These are phyloP conservation scores for Dromaius novaehollandiae DNA, from an alignment of 2,113 vertebrate species.

Conservation along the genomic window DNA sequence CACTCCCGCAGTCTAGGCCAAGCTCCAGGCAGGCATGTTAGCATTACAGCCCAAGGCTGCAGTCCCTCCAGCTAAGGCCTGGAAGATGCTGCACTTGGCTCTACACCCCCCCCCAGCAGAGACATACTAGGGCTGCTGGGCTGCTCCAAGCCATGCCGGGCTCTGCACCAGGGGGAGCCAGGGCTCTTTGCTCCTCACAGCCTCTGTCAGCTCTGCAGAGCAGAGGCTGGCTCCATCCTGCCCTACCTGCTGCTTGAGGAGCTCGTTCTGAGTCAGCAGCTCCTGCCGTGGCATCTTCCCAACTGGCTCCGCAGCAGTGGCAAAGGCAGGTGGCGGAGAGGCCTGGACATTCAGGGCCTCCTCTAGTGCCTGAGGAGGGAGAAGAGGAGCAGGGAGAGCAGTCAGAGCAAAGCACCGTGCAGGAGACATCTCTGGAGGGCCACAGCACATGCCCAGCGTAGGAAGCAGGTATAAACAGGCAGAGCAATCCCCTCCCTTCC, in stretches of 20 bases:
- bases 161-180: neutral
- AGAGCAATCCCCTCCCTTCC: neutral
- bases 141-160: neutral
- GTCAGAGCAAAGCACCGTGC: neutral
- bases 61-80: neutral
- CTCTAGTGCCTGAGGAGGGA: constrained; percentile 85
- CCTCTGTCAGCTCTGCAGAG: accelerated
- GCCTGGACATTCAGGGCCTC: constrained; percentile 91
- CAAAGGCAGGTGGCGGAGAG: constrained; percentile 78
- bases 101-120: neutral
- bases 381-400: neutral
- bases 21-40: accelerated
- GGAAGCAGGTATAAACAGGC: neutral
- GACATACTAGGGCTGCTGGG: neutral
- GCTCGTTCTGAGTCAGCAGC: constrained; percentile 90
- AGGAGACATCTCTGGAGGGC: neutral
- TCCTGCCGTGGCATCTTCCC: constrained; percentile 87
- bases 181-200: neutral
- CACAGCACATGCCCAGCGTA: accelerated
- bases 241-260: constrained; percentile 88
- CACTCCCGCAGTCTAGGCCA: neutral
- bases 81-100: neutral
- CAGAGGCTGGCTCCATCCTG: too few relatives aligned
- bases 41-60: accelerated
- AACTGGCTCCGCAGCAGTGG: constrained; percentile 75